These are phyloP conservation scores for Drosophila tanythrix DNA, from an alignment of 2,888 invertebrate genomes.

Conservation along the genomic window DNA sequence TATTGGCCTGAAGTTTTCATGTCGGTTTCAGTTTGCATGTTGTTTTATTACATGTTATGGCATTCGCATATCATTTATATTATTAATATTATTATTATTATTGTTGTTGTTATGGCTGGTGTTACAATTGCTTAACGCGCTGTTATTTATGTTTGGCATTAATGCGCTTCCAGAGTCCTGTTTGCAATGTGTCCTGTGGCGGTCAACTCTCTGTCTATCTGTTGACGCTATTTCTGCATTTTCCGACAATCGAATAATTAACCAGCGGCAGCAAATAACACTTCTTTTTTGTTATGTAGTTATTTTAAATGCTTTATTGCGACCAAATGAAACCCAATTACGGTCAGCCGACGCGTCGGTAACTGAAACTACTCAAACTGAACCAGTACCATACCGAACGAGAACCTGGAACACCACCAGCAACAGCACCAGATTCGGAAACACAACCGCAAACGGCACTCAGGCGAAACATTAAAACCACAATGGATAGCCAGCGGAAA, in stretches of 20 bases:
- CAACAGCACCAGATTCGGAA: conserved; percentile 7
- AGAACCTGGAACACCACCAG: conserved; percentile 5
- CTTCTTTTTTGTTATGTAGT: conserved; percentile 24
- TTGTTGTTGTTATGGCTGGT: conserved; percentile 38
- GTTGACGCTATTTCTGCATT: conserved; percentile 19
- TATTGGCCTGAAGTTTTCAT: conserved; percentile 40
- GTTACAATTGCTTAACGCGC: conserved; percentile 56
- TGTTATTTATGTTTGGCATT: conserved; percentile 67
- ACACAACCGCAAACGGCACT: conserved; percentile 50
- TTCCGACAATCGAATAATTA: conserved; percentile 58
- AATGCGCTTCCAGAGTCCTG: conserved; percentile 44
- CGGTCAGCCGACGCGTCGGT: conserved; percentile 23
- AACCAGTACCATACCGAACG: conserved; percentile 17
- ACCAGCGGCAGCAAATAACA: conserved; percentile 50
- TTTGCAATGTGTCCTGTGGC: conserved; percentile 11
- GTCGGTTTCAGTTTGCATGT: conserved; percentile 53
- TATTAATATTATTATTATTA: conserved; percentile 38
- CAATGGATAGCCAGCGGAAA: conserved; percentile 39
- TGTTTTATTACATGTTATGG: conserved; percentile 67
- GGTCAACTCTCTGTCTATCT: conserved; percentile 23
- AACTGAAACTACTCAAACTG: conserved; percentile 23
- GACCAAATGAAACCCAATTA: conserved; percentile 55
- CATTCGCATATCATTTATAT: conserved; percentile 63
- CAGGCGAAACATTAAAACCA: conserved; percentile 50
- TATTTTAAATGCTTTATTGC: conserved; percentile 51